Conservation (phyloP, 2,888 invertebrate species). For the Willowsia nigromaculata region DNA sequence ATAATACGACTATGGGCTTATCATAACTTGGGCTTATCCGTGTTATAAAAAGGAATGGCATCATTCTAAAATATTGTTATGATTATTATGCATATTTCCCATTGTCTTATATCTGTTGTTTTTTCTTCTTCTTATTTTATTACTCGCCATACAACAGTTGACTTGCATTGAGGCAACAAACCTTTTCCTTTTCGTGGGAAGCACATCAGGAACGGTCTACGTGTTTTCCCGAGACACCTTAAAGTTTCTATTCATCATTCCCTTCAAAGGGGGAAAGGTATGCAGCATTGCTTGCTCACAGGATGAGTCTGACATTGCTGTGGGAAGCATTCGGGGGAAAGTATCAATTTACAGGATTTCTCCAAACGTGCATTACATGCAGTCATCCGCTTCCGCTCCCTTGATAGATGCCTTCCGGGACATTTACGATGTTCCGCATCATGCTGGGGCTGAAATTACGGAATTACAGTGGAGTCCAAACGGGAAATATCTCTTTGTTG, state of each 20-base stretch:
- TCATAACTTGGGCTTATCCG: not conserved
- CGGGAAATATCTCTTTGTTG: slow-evolving; percentile 77
- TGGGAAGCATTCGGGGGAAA: slow-evolving; percentile 76
- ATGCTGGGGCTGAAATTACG: slow-evolving; percentile 76
- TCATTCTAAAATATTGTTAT: not conserved
- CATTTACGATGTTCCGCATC: slow-evolving; percentile 74
- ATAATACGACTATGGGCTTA: not conserved
- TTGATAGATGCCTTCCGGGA: slow-evolving; percentile 70
- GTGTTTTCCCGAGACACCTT: slow-evolving; percentile 76
- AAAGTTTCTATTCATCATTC: slow-evolving; percentile 76
- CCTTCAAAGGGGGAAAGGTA: slow-evolving; percentile 78
- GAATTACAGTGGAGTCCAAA: slow-evolving; percentile 78
- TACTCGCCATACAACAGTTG: no score
- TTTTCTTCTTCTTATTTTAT: no score
- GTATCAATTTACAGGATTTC: slow-evolving; percentile 76
- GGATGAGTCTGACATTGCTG: slow-evolving; percentile 76
- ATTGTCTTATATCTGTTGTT: not conserved
- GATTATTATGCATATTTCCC: not conserved
- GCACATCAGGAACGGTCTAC: slow-evolving; percentile 76
- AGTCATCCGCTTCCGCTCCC: slow-evolving; percentile 56
- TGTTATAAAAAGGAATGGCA: not conserved
- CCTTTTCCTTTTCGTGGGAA: slow-evolving; percentile 76
- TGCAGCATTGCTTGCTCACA: slow-evolving; percentile 74
- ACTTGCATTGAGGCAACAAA: slow-evolving; percentile 77
- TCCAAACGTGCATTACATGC: slow-evolving; percentile 65